Evolutionary conservation across 2,888 invertebrate genomes (phyloP).

Genomic region (Leptogaster cylindrica): DNA sequence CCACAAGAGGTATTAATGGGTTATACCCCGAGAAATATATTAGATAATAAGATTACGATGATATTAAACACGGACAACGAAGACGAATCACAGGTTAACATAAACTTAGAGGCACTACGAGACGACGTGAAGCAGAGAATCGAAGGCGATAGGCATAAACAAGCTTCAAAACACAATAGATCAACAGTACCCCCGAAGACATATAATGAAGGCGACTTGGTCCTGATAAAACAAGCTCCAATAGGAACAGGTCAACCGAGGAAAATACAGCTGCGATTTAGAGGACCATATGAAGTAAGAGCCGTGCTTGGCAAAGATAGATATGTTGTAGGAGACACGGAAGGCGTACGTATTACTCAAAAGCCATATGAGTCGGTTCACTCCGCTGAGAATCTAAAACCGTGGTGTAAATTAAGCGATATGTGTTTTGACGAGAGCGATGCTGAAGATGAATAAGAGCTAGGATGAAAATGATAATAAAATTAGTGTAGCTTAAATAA

Average conservation of each 20-base stretch:
- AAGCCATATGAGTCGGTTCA: background rate
- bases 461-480: too few species aligned
- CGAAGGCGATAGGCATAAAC: background rate
- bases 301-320: background rate
- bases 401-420: constrained; percentile 1
- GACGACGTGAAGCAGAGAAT: background rate
- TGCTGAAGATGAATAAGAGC: too few species aligned
- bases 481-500: too few species aligned
- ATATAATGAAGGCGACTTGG: background rate
- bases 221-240: background rate
- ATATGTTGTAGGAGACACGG: background rate
- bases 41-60: background rate
- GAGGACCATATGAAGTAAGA: constrained; percentile 11
- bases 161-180: background rate
- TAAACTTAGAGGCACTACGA: background rate
- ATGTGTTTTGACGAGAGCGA: too few species aligned
- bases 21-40: background rate
- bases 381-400: constrained; percentile 18
- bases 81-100: background rate
- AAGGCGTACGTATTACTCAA: background rate
- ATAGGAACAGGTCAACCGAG: background rate
- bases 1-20: background rate
- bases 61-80: background rate
- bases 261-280: background rate
- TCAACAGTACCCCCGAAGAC: background rate